A percentile compares a stretch with the other conserved stretches of the same genome.
Conservation (phyloP, 2,113 vertebrate species). For the Spilogale gracilis region DNA sequence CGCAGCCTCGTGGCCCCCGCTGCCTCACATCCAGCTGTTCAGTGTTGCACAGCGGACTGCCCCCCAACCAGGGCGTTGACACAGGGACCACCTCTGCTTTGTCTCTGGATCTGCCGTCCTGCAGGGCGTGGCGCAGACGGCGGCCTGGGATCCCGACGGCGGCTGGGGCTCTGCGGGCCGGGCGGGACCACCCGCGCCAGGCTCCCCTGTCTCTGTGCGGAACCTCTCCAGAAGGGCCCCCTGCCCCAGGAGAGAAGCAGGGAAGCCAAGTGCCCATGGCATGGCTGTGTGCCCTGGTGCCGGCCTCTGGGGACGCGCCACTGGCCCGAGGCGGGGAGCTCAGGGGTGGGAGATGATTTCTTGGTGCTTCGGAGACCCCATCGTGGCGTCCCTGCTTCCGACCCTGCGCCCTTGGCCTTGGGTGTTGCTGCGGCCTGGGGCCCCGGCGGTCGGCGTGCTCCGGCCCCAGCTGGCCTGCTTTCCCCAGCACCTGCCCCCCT, state of each 20-base stretch:
- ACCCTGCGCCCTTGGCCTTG: not conserved
- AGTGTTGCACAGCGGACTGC: not conserved
- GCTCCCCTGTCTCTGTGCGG: not conserved
- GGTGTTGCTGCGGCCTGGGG: too few relatives aligned
- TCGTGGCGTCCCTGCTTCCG: not conserved
- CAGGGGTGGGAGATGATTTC: not conserved
- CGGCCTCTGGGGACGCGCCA: not conserved
- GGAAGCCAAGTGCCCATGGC: not conserved
- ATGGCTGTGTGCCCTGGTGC: not conserved
- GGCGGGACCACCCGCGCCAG: not conserved
- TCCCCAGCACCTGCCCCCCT: not conserved
- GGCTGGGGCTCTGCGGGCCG: too few relatives aligned
- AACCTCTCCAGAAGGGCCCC: not conserved
- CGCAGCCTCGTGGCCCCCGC: fast-evolving
- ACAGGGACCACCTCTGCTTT: not conserved
- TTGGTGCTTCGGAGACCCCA: not conserved
- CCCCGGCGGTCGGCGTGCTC: too few relatives aligned
- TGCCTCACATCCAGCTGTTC: not conserved
- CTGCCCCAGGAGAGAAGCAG: not conserved
- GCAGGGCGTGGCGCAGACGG: not conserved
- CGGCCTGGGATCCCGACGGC: not conserved
- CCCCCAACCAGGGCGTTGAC: not conserved
- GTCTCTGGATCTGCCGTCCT: not conserved
- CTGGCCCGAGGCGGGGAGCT: not conserved
- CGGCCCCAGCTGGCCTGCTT: not conserved